These are phyloP conservation scores for Phalacrocorax brasilianus DNA, from an alignment of 2,113 vertebrate genomes.

Conservation along the genomic window DNA sequence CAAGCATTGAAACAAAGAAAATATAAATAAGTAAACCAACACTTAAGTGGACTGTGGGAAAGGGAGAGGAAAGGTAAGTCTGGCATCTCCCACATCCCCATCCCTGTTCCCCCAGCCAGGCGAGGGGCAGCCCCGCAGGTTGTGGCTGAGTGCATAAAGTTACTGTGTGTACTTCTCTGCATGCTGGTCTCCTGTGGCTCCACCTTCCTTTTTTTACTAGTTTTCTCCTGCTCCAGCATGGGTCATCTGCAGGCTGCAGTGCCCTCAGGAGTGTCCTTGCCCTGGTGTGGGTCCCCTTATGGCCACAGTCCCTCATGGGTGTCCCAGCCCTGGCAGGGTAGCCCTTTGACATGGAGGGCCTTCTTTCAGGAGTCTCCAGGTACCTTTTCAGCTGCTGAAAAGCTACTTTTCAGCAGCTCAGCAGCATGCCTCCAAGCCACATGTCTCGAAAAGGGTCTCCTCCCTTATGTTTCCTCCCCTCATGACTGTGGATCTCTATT, in stretches of 20 bases:
- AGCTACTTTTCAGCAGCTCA: neutral
- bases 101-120: neutral
- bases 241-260: neutral
- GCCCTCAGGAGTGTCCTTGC: neutral
- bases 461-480: fast-evolving
- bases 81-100: fast-evolving
- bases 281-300: no score
- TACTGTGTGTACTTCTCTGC: neutral
- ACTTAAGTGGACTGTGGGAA: neutral
- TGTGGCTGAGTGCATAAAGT: neutral
- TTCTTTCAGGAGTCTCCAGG: neutral
- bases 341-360: neutral
- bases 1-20: neutral
- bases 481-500: fast-evolving
- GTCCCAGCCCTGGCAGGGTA: neutral
- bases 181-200: neutral
- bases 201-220: neutral
- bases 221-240: neutral
- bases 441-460: neutral
- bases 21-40: neutral
- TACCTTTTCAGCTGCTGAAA: neutral
- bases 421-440: neutral
- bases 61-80: neutral
- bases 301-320: fast-evolving
- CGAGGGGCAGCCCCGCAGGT: fast-evolving